Conservation (phyloP, 2,888 invertebrate genomes). For the Pyrrhia umbra region DNA sequence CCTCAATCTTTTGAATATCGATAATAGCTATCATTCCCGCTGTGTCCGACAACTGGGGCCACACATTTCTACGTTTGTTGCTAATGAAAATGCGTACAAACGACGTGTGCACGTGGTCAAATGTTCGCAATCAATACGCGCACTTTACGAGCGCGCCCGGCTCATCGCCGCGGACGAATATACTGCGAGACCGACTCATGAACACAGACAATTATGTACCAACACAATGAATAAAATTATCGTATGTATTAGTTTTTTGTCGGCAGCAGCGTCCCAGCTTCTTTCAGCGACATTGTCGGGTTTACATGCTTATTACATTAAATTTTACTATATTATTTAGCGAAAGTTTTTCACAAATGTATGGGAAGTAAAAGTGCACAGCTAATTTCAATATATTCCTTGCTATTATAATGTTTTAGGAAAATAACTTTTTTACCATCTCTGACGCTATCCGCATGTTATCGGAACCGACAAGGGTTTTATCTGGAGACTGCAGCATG, state of each 20-base stretch:
- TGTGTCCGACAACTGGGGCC: slow-evolving; percentile 27
- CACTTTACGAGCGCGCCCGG: slow-evolving; percentile 56
- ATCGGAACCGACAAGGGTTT: neutral
- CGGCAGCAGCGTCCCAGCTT: neutral
- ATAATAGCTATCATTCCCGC: slow-evolving; percentile 25
- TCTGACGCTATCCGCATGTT: neutral
- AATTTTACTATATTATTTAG: neutral
- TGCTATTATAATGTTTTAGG: neutral
- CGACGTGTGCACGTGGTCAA: slow-evolving; percentile 64
- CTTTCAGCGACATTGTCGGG: neutral
- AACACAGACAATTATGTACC: neutral
- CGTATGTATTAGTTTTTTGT: slow-evolving; percentile 3
- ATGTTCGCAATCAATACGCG: slow-evolving; percentile 65
- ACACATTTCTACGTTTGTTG: slow-evolving; percentile 56
- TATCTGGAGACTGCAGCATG: neutral
- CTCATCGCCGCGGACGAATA: slow-evolving; percentile 41
- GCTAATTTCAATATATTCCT: neutral
- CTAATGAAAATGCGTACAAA: slow-evolving; percentile 72
- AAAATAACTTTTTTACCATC: neutral
- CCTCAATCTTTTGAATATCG: neutral
- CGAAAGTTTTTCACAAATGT: neutral
- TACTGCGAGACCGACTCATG: slow-evolving; percentile 9
- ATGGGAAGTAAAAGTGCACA: neutral
- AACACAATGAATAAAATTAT: slow-evolving; percentile 8
- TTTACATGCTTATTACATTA: neutral